Conservation (phyloP, 2,888 invertebrate genomes). For the Leptopilina syphax region DNA sequence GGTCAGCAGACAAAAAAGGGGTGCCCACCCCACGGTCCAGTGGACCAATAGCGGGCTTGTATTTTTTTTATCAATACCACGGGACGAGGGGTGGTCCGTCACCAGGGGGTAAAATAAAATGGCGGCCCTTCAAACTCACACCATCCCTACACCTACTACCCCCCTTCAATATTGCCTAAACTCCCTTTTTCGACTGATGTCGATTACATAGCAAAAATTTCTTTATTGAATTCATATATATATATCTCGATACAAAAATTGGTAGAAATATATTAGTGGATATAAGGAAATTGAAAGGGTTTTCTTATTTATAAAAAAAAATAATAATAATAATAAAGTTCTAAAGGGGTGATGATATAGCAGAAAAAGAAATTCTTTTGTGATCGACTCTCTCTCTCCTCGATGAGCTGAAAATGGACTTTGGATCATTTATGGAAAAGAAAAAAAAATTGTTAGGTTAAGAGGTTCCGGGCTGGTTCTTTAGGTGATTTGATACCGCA, state of each 20-base stretch:
- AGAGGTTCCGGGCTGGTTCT: conserved; percentile 61
- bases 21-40: conserved; percentile 74
- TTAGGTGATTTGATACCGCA: conserved; percentile 70
- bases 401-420: conserved; percentile 52
- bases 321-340: neutral
- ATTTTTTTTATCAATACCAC: conserved; percentile 73
- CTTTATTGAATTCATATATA: neutral
- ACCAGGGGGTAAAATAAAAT: conserved; percentile 68
- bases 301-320: conserved; percentile 16
- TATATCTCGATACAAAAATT: neutral
- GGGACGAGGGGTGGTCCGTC: conserved; percentile 63
- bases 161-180: conserved; percentile 35
- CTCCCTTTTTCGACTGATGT: conserved; percentile 12
- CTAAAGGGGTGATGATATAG: conserved; percentile 53
- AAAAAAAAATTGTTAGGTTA: conserved; percentile 62
- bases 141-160: conserved; percentile 2
- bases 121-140: conserved; percentile 61
- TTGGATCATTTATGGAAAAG: conserved; percentile 48
- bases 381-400: neutral
- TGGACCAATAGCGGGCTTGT: conserved; percentile 70
- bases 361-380: conserved; percentile 46
- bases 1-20: conserved; percentile 72
- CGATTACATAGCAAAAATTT: conserved; percentile 30
- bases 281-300: conserved; percentile 3
- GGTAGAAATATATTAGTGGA: neutral